Evolutionary conservation across 2,113 vertebrate species (phyloP).

Genomic region (Seriola quinqueradiata): DNA sequence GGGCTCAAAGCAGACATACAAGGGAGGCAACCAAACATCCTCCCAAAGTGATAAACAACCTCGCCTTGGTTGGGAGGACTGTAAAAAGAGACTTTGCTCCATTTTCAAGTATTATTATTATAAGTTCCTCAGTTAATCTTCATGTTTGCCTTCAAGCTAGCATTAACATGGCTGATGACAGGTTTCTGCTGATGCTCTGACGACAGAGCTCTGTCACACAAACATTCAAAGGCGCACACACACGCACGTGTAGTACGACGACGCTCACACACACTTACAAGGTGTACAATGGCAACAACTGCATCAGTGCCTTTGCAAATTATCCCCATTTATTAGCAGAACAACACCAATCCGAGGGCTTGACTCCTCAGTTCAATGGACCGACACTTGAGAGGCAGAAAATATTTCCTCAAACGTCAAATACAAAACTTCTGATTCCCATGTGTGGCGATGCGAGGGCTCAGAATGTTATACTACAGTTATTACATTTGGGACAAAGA

Average conservation of each 20-base stretch:
- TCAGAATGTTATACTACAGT: too few species aligned
- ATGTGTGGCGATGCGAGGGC: too few species aligned
- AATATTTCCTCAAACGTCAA: conserved; percentile 52
- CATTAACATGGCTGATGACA: conserved; percentile 72
- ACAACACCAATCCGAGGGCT: conserved; percentile 36
- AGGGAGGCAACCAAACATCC: conserved; percentile 73
- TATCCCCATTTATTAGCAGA: conserved; percentile 38
- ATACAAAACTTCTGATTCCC: conserved; percentile 26
- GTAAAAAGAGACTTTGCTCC: conserved; percentile 66
- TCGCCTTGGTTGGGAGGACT: conserved; percentile 56
- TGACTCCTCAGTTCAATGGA: conserved; percentile 24
- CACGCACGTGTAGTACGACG: neutral
- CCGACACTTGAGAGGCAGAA: conserved; percentile 27
- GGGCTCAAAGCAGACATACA: conserved; percentile 69
- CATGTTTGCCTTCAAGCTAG: conserved; percentile 68
- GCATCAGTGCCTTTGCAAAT: conserved; percentile 23
- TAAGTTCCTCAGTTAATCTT: conserved; percentile 72
- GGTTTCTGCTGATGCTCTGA: conserved; percentile 62
- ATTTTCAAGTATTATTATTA: conserved; percentile 71
- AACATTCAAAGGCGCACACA: conserved; percentile 16
- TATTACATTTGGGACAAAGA: too few species aligned
- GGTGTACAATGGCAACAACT: conserved; percentile 9
- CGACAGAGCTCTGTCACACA: conserved; percentile 35
- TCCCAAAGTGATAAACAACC: conserved; percentile 77
- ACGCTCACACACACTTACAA: conserved; percentile 11